Base-by-base conservation (phyloP, 2,797 vertebrate genomes). In the Eulemur coronatus region DNA sequence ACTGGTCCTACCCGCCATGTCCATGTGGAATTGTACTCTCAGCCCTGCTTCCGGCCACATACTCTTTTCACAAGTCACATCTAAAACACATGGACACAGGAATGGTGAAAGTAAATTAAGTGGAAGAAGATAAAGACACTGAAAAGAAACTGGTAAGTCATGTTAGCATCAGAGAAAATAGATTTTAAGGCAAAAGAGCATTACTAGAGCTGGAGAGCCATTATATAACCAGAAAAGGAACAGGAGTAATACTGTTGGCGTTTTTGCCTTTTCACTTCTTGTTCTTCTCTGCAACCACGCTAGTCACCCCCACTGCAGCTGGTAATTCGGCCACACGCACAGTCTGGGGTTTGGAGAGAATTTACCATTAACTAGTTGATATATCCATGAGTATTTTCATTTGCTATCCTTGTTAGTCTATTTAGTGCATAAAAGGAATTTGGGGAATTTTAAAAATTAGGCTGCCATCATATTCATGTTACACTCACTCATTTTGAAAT, bases 221-320 rank as follows among this genome's bases (percentile, higher is more conserved):
- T 59, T 52, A 28, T 12, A 2, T 5, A 69, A 80, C 52, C 20
- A 88, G 35, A 33, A 73, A 35, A 55, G 41, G 12, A 10, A 8
- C 0, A 14, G 14, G 10, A 61, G 5, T 2, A 8, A 14, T 17
- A 28, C 7, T 5, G 2, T 10, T 67, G 24, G n/a, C 43, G 33
- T 15, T 55, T 72, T 10, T 38, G 6, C 26, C 43, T 80, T 76
- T 48, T 75, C 17, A 8, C 38, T 59, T 76, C 41, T 24, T 38
- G 5, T 33, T 73, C 35, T 69, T 76, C 33, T 18, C 1, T 17
- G 22, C 3, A 33, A 13, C 28, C 17, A 38, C 80, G 46, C 7
- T 15, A 7, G 15, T 82, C n/a, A 41, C 26, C 43, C 28, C 46
- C 8, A 15, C 11, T 67, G n/a, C n/a, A 78, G 3, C 18, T 30